Evolutionary conservation across 35 echinoderm and acorn worm genomes (phyloP).

Genomic region (Apostichopus californicus): DNA sequence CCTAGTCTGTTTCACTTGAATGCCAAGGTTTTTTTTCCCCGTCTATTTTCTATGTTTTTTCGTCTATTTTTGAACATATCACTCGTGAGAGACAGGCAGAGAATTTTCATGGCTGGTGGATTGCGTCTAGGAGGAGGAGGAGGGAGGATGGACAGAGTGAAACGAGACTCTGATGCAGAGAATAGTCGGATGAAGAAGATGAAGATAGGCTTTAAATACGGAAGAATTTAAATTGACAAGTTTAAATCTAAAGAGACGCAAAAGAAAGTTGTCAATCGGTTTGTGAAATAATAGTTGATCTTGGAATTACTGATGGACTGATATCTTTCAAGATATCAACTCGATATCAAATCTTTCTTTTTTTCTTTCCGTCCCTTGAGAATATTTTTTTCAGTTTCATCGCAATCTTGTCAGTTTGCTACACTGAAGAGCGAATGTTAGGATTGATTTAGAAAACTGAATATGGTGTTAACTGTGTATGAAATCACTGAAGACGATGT

Average conservation of each 20-base stretch:
- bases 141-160: not conserved
- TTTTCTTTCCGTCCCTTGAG: not conserved
- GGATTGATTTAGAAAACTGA: too few relatives aligned
- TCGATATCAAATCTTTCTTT: not conserved
- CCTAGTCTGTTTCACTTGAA: slow-evolving; percentile 17
- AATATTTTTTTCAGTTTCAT: too few relatives aligned
- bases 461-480: too few relatives aligned
- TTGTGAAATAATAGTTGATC: not conserved
- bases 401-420: too few relatives aligned
- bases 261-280: not conserved
- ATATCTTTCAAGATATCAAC: not conserved
- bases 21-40: slow-evolving; percentile 23
- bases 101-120: not conserved
- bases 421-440: too few relatives aligned
- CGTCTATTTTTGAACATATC: not conserved
- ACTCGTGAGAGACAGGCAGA: not conserved
- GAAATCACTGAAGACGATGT: too few relatives aligned
- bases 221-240: not conserved
- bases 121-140: not conserved
- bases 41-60: not conserved
- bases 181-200: not conserved
- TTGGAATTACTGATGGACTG: not conserved
- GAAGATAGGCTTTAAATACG: slow-evolving; percentile 6
- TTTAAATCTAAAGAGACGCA: not conserved
- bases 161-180: not conserved